Evolutionary conservation across 1,140 invertebrate species (phyloP).

Genomic region (roundworm (Caenorhabditis elegans)): WBcel235 BX284603.4:7244501-7245000

Average conservation of each 20-base stretch:
- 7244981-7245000: slow-evolving; percentile 5
- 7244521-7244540: neutral
- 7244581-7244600: neutral
- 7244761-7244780: slow-evolving; percentile 4
- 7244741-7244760: slow-evolving; percentile 8
- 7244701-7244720: neutral
- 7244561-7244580: slow-evolving; percentile 19
- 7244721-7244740: slow-evolving; percentile 14
- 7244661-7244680: neutral
- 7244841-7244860: neutral
- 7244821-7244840: slow-evolving; percentile 2
- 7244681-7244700: no score
- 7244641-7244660: slow-evolving; percentile 8
- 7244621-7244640: slow-evolving; percentile 22
- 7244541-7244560: slow-evolving; percentile 19
- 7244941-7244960: neutral
- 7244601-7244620: neutral
- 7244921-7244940: neutral
- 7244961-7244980: neutral
- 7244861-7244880: slow-evolving; percentile 8
- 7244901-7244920: neutral
- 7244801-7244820: slow-evolving; percentile 16
- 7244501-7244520: no score
- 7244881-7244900: neutral
- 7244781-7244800: neutral